A percentile compares a stretch with the other conserved stretches of the same genome.
Evolutionary conservation across 2,888 invertebrate genomes (phyloP).

Genomic region (Nephrotoma appendiculata): DNA sequence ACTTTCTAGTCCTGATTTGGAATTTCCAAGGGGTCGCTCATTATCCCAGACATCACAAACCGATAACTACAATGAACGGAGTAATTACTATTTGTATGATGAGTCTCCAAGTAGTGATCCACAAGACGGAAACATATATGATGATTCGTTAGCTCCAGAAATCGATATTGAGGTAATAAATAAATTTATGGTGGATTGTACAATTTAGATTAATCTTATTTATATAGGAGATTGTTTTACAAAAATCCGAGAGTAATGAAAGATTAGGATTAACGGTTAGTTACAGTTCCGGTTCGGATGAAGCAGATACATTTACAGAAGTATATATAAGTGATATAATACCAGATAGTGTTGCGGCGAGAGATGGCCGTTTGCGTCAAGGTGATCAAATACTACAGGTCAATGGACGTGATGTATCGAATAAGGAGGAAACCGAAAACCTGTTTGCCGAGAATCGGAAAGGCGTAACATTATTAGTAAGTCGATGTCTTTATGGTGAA

Average conservation of each 20-base stretch:
- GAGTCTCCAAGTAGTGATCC: conserved; percentile 21
- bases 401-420: conserved; percentile 44
- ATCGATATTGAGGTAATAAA: conserved; percentile 40
- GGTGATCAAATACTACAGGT: conserved; percentile 45
- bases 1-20: conserved; percentile 7
- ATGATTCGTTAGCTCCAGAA: conserved; percentile 36
- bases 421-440: conserved; percentile 43
- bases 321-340: conserved; percentile 53
- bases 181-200: neutral
- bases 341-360: conserved; percentile 41
- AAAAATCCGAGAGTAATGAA: conserved; percentile 40
- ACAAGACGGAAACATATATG: conserved; percentile 34
- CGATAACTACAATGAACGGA: conserved; percentile 19
- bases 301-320: conserved; percentile 38
- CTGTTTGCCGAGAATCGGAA: conserved; percentile 42
- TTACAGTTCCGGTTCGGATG: conserved; percentile 43
- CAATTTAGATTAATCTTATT: neutral
- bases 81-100: conserved; percentile 28
- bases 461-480: conserved; percentile 43
- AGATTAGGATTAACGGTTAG: conserved; percentile 53
- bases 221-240: conserved; percentile 46
- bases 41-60: conserved; percentile 37
- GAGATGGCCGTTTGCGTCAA: conserved; percentile 42
- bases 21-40: neutral
- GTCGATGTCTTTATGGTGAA: conserved; percentile 41